Evolutionary conservation across 2,888 invertebrate species (phyloP).

Genomic region (Julus scanicus): DNA sequence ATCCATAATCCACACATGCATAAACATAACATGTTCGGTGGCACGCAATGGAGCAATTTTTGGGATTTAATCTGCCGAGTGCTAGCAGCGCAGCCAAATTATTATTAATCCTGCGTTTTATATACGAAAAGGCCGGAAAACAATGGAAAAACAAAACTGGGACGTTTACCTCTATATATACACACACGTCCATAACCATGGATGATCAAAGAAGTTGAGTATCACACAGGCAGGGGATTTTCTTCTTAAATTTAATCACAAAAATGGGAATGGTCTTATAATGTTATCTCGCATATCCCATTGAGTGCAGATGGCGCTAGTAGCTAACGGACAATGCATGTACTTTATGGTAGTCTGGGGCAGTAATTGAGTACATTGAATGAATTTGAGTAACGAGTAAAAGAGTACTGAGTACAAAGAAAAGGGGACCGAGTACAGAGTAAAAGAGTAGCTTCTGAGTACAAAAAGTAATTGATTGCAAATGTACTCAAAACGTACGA

Average conservation of each 20-base stretch:
- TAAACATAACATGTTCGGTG: slow-evolving; percentile 22
- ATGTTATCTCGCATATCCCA: not conserved
- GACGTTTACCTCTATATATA: not conserved
- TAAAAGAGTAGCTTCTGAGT: too few relatives aligned
- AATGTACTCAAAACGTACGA: too few relatives aligned
- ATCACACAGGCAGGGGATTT: not conserved
- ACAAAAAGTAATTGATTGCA: too few relatives aligned
- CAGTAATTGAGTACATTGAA: too few relatives aligned
- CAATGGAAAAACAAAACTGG: not conserved
- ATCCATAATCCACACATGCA: slow-evolving; percentile 33
- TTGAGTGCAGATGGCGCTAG: too few relatives aligned
- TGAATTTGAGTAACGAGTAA: too few relatives aligned
- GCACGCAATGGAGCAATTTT: slow-evolving; percentile 33
- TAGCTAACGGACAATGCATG: too few relatives aligned
- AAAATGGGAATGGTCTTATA: not conserved
- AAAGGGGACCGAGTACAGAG: too few relatives aligned
- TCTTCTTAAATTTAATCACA: not conserved
- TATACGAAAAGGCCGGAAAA: not conserved
- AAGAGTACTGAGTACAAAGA: too few relatives aligned
- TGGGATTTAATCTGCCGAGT: slow-evolving; percentile 28
- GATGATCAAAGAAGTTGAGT: not conserved
- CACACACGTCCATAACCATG: not conserved
- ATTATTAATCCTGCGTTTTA: not conserved
- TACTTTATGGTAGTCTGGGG: too few relatives aligned
- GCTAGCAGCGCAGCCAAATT: slow-evolving; percentile 29